A percentile compares a stretch with the other conserved stretches of the same genome.
Evolutionary conservation across 23 tunicate genomes (phyloP).

Genomic region (Phallusia fumigata): DNA sequence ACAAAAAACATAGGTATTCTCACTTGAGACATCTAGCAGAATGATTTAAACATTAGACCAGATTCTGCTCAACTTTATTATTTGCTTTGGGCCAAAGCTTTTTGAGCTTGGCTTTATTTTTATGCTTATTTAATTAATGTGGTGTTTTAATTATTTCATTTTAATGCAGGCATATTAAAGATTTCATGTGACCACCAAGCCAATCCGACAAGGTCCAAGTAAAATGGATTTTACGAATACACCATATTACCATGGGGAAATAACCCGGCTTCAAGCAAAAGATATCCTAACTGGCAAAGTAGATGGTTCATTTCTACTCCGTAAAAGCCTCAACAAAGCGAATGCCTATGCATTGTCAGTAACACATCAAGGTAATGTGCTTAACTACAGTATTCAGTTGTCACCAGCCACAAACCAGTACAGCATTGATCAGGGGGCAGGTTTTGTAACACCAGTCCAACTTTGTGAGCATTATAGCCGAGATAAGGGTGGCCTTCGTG

Average conservation of each 20-base stretch:
- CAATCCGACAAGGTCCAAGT: background rate
- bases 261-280: slow-evolving; percentile 33
- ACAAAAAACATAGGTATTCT: too few relatives aligned
- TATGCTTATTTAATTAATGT: too few relatives aligned
- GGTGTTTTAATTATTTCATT: too few relatives aligned
- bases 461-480: slow-evolving; percentile 71
- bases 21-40: too few relatives aligned
- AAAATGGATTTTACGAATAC: slow-evolving; percentile 22
- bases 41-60: too few relatives aligned
- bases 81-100: too few relatives aligned
- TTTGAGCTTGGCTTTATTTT: too few relatives aligned
- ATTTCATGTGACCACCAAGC: too few relatives aligned
- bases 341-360: slow-evolving; percentile 61
- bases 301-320: slow-evolving; percentile 62
- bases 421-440: slow-evolving; percentile 48
- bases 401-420: slow-evolving; percentile 21
- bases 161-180: too few relatives aligned
- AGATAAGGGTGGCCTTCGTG: slow-evolving; percentile 59
- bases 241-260: slow-evolving; percentile 38
- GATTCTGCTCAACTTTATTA: too few relatives aligned
- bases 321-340: slow-evolving; percentile 40
- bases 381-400: slow-evolving; percentile 46
- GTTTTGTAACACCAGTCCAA: slow-evolving; percentile 15
- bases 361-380: slow-evolving; percentile 27
- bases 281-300: slow-evolving; percentile 11